Evolutionary conservation across 2,797 vertebrate species (phyloP), one percentile per base, ranked within the genome.

Genomic region (Sphenodon punctatus): DNA sequence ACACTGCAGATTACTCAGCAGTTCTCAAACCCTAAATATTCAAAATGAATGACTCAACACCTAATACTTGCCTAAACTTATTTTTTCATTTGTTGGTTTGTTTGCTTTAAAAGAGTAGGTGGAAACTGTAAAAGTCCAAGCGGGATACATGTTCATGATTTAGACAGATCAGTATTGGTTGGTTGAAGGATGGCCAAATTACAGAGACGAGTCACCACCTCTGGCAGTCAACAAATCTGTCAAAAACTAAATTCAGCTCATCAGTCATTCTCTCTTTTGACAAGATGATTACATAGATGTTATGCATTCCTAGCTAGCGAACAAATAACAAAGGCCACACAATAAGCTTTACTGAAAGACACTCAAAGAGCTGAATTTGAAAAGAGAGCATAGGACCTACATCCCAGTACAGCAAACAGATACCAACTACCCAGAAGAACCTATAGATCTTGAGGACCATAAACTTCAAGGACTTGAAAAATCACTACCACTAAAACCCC

Each of bases 51-150:
- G 1, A 84, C 42, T 91, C 74, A 51, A 74, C 85, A 71, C 17
- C 60, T 83, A 69, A 23, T 87, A 75, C 81, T 89, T 89, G 39
- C 16, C 82, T 84, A 82, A 74, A 20, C 60, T 78, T 83, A 71
- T 67, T 84, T 71, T 85, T 84, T 56, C n/a, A n/a, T n/a, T n/a
- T n/a, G n/a, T n/a, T n/a, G n/a, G n/a, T 83, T 88, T 82, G 91
- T 86, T 89, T 88, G 87, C 78, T 78, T 73, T 91, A 55, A 66
- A 90, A 25, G 55, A 74, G 83, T 42, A 85, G 88, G 78, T 81
- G 63, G 73, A 61, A 91, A 67, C 69, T 78, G 69, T 76, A 88
- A 91, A 90, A 88, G 75, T 65, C 72, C 49, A 73, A 65, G 75
- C 89, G 76, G 80, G 78, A 68, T 15, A 83, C 88, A 61, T 10